phyloP scores from a whole-genome alignment of 1,140 invertebrate genomes.

The Drosophila ercepeae region DNA sequence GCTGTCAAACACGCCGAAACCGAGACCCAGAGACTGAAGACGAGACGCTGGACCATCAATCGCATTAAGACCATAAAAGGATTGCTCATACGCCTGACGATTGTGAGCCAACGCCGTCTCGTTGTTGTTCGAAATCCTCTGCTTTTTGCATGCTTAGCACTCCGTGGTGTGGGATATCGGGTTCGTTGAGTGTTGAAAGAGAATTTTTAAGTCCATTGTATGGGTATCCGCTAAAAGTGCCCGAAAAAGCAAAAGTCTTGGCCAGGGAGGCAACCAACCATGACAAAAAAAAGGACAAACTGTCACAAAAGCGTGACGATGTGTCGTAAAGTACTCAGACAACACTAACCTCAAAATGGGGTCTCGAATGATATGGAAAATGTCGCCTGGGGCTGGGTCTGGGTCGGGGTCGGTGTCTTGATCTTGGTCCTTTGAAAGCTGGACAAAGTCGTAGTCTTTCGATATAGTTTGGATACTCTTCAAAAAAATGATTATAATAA shows the following conservation, averaged over 20 bases:
- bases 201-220: slow-evolving; percentile 80
- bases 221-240: slow-evolving; percentile 61
- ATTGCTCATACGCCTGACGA: slow-evolving; percentile 73
- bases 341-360: slow-evolving; percentile 60
- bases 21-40: slow-evolving; percentile 11
- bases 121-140: slow-evolving; percentile 43
- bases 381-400: slow-evolving; percentile 10
- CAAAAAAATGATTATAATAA: neutral
- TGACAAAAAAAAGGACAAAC: slow-evolving; percentile 72
- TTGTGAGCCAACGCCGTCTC: slow-evolving; percentile 41
- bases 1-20: slow-evolving; percentile 54
- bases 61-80: slow-evolving; percentile 83
- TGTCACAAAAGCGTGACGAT: slow-evolving; percentile 83
- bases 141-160: slow-evolving; percentile 51
- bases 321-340: slow-evolving; percentile 77
- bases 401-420: neutral
- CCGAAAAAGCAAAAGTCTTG: slow-evolving; percentile 54
- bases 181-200: slow-evolving; percentile 65
- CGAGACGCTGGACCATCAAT: slow-evolving; percentile 71
- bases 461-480: neutral
- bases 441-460: neutral
- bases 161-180: slow-evolving; percentile 14
- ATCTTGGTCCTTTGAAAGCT: slow-evolving; percentile 1
- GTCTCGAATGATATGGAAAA: slow-evolving; percentile 42
- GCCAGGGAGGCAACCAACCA: neutral